Base-by-base conservation (phyloP, 2,113 vertebrate genomes). In the Elephantulus edwardii region DNA sequence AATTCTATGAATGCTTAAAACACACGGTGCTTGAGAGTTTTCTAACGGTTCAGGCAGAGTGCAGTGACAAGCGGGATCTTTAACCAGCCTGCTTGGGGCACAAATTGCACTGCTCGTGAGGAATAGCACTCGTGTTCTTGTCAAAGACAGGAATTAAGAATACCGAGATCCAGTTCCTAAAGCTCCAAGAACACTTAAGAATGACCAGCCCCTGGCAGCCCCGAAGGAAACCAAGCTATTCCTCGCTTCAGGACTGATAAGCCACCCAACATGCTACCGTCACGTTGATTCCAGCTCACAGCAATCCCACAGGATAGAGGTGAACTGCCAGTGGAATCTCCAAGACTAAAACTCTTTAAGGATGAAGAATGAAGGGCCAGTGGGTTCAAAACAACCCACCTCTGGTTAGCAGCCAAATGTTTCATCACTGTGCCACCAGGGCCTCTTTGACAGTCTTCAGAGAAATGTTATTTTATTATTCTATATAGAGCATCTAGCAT, bases 1-100 rank as follows among this genome's bases (percentile, higher is more conserved):
- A 75, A 71, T 78, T 62, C 40, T 44, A 12, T 2, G 22, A 74
- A 77, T 89, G 74, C 48, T 56, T 26, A 84, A 44, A 79, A 40
- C 20, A n/a, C 33, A 9, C 30, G 35, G 33, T 76, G 38, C 5
- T 46, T 3, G 1, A 14, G n/a, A 50, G 52, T 2, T 24, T 66
- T 86, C 22, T 80, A 88, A 71, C 46, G 48, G 84, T 38, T 83
- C 76, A 74, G 33, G 46, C 52, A 84, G 33, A 89, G 68, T 77
- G 33, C 44, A 80, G 44, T 84, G 74, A 52, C 19, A 60, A 71
- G 3, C 46, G 35, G 8, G 9, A 77, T 56, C 68, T 81, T 74
- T 54, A 54, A 42, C 62, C 66, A 40, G 46, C 56, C 6, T 12
- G n/a, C 33, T 46, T 38, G 30, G 11, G 30, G 46, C 38, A 38